Evolutionary conservation across 64 coral and sea anemone species (phyloP).

Genomic region (Dendrophyllia cribrosa): DNA sequence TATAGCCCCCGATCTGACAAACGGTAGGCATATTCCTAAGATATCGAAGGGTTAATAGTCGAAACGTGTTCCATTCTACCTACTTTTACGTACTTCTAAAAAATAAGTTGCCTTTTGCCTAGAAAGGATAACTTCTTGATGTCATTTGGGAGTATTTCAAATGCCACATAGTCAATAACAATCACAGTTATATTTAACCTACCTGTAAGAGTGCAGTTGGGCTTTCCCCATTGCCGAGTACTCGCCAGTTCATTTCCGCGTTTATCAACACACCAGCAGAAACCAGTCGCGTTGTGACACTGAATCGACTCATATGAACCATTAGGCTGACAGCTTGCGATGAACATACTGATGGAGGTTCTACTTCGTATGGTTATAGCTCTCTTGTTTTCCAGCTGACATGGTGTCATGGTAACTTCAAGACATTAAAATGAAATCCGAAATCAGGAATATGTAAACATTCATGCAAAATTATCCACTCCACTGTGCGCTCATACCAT

Average conservation of each 20-base stretch:
- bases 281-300: conserved; percentile 67
- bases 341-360: conserved; percentile 14
- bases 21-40: no score
- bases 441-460: not conserved
- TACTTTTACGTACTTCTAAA: no score
- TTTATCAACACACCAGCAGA: conserved; percentile 73
- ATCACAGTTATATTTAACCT: not conserved
- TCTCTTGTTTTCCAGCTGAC: conserved; percentile 45
- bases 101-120: no score
- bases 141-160: no score
- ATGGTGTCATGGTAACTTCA: conserved; percentile 40
- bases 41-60: no score
- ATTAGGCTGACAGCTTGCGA: conserved; percentile 30
- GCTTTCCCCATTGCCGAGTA: conserved; percentile 58
- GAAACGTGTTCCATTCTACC: no score
- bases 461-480: no score
- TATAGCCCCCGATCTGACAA: no score
- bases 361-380: conserved; percentile 16
- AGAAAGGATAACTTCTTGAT: no score
- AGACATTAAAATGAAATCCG: not conserved
- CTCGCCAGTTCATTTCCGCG: conserved; percentile 49
- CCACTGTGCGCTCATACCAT: no score
- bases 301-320: conserved; percentile 45
- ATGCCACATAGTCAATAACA: no score
- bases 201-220: conserved; percentile 42